These are phyloP conservation scores for Drosophila mettleri DNA, from an alignment of 2,888 invertebrate genomes.

Conservation along the genomic window DNA sequence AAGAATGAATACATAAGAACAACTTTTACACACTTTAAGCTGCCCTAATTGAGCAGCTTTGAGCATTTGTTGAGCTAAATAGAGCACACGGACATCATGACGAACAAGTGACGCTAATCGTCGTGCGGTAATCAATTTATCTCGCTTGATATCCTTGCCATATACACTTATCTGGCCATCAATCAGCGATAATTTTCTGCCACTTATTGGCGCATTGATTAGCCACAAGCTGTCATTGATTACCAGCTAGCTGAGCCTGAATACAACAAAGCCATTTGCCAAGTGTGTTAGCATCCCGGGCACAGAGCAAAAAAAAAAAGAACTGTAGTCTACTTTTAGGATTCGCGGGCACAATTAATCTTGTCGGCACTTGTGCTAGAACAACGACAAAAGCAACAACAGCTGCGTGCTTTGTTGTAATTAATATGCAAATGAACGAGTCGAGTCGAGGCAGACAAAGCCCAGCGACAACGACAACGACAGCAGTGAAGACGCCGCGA, in stretches of 20 bases:
- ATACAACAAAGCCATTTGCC: slow-evolving; percentile 34
- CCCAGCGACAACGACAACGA: slow-evolving; percentile 35
- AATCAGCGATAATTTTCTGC: slow-evolving; percentile 54
- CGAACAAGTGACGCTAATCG: slow-evolving; percentile 5
- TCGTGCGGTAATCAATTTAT: slow-evolving; percentile 39
- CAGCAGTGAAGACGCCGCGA: slow-evolving; percentile 47
- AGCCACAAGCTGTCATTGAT: slow-evolving; percentile 60
- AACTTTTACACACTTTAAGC: neutral
- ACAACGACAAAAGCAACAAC: slow-evolving; percentile 22
- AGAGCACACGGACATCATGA: neutral
- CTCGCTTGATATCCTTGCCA: slow-evolving; percentile 22
- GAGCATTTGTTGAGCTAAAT: neutral
- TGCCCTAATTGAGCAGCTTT: neutral
- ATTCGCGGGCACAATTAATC: slow-evolving; percentile 59
- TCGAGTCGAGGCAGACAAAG: slow-evolving; percentile 51
- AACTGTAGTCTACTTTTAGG: slow-evolving; percentile 57
- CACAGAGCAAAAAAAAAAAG: slow-evolving; percentile 8
- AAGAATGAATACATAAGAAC: neutral
- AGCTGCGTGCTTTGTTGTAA: slow-evolving; percentile 68
- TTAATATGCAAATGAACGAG: slow-evolving; percentile 72
- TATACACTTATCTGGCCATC: slow-evolving; percentile 23
- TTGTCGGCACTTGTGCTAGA: slow-evolving; percentile 56
- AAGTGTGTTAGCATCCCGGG: slow-evolving; percentile 13
- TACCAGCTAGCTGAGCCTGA: slow-evolving; percentile 21
- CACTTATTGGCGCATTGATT: slow-evolving; percentile 56